Base-by-base conservation (phyloP, 1,140 invertebrate genomes). In the Ganaspis sp. region DNA sequence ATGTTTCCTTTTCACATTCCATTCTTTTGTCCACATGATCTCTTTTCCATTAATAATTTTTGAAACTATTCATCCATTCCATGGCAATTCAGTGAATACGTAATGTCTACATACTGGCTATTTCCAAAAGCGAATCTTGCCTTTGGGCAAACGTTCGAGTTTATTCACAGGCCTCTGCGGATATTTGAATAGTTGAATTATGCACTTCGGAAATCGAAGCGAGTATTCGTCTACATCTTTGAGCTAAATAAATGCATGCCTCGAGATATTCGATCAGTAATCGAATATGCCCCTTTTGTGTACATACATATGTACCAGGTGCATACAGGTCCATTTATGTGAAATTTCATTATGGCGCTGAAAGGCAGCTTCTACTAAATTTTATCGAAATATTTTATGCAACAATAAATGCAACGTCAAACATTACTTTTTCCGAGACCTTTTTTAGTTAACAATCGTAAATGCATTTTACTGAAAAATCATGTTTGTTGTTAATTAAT, bases 131-230 rank as follows among this genome's bases (percentile, higher is more conserved):
- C 58, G 58, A 26, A 64, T n/a, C 58, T 64, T 12, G 58, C 58
- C 58, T 64, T 64, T 29, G 58, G 58, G 58, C 58, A 29, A 64
- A 64, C 12, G 58, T 64, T n/a, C 26, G 15, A 64, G 26, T n/a
- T 64, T 64, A 64, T 64, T 64, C 58, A 64, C 58, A 29, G 58
- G 58, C 23, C 58, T 64, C 23, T 34, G 15, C 58, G 58, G 23
- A 64, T 64, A 64, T 64, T 64, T 64, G 58, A 64, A 64, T 64
- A 64, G 58, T 34, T 64, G 58, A 64, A 64, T 64, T 64, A 64
- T 64, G 58, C 58, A 34, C 58, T 64, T 64, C 58, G 58, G 58
- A 29, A 64, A 64, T 64, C 58, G 58, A 64, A 64, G 58, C 58
- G 12, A 64, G n/a, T 64, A 64, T 64, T 64, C 58, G 11, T 26